Evolutionary conservation across 2,113 vertebrate genomes (phyloP).

Genomic region (Phoxinus phoxinus): DNA sequence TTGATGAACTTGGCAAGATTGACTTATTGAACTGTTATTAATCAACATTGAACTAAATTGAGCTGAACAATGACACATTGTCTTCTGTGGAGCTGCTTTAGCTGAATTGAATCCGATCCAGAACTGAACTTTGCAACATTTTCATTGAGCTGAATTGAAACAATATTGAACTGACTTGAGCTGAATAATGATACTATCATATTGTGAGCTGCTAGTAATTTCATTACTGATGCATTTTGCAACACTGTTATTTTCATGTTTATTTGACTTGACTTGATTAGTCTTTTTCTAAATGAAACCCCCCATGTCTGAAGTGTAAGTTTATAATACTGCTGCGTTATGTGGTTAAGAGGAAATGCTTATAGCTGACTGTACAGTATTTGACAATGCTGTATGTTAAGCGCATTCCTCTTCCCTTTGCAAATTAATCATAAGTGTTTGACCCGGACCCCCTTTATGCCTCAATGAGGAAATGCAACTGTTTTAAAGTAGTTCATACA

Average conservation of each 20-base stretch:
- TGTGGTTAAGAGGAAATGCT: neutral
- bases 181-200: neutral
- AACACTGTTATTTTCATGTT: neutral
- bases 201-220: neutral
- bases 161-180: neutral
- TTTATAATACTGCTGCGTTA: neutral
- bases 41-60: too few species aligned
- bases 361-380: neutral
- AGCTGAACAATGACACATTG: neutral
- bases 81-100: too few species aligned
- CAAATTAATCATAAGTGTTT: neutral
- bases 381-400: neutral
- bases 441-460: neutral
- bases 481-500: neutral
- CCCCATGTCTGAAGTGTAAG: neutral
- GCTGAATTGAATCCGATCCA: neutral
- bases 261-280: neutral
- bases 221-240: neutral
- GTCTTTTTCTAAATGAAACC: neutral
- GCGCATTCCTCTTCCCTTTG: neutral
- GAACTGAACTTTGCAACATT: neutral
- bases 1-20: too few species aligned
- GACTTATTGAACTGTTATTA: too few species aligned
- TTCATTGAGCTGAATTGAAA: neutral
- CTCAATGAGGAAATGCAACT: slow-evolving; percentile 6